A percentile compares a stretch with the other conserved stretches of the same genome.
Conservation (phyloP, 2,888 invertebrate genomes). For the Flabesymbios commensalis region DNA sequence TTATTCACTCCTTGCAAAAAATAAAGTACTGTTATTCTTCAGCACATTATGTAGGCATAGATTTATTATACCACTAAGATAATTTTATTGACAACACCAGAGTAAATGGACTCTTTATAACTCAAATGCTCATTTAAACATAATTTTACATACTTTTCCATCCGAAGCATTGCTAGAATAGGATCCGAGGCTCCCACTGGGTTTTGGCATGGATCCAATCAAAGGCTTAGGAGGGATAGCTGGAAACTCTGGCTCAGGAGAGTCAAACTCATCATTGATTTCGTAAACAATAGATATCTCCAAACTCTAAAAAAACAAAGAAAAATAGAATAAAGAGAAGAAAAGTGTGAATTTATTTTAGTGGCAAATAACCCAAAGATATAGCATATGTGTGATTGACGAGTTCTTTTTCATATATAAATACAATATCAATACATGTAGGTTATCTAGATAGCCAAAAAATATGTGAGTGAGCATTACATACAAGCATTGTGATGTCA, state of each 20-base stretch:
- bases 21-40: no score
- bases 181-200: slow-evolving; percentile 59
- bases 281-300: slow-evolving; percentile 88
- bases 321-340: background rate
- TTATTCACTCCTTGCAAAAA: background rate
- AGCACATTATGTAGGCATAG: no score
- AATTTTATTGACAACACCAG: no score
- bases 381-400: background rate
- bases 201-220: slow-evolving; percentile 58
- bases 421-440: background rate
- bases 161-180: slow-evolving; percentile 62
- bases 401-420: background rate
- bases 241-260: slow-evolving; percentile 72
- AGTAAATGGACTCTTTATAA: no score
- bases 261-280: slow-evolving; percentile 70
- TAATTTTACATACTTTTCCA: slow-evolving; percentile 32
- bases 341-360: no score
- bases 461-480: no score
- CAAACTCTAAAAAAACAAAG: slow-evolving; percentile 68
- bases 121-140: no score
- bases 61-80: no score
- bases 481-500: no score
- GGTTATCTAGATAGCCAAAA: background rate
- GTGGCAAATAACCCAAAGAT: background rate
- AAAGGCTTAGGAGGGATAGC: slow-evolving; percentile 55